Evolutionary conservation across 2,797 vertebrate genomes (phyloP).

Genomic region (Ceryle rudis): DNA sequence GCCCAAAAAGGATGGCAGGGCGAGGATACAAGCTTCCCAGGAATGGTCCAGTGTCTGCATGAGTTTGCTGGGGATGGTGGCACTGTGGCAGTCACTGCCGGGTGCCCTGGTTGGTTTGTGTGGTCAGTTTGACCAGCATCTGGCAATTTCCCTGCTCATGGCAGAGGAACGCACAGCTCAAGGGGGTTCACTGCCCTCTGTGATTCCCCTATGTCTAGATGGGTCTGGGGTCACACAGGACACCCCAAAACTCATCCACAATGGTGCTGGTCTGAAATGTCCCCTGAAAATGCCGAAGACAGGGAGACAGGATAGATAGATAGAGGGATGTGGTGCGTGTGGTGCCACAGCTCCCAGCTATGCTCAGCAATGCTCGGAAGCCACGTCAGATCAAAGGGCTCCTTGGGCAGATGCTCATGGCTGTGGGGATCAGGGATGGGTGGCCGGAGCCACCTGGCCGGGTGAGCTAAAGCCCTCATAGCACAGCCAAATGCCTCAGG

Average conservation of each 20-base stretch:
- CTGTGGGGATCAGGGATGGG: neutral
- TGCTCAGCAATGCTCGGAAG: neutral
- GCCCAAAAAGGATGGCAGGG: neutral
- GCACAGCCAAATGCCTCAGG: neutral
- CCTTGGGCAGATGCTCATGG: accelerated
- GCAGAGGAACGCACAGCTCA: accelerated
- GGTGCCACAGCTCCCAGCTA: too few species aligned
- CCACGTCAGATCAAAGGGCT: neutral
- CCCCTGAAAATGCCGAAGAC: neutral
- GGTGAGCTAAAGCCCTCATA: neutral
- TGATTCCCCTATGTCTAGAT: neutral
- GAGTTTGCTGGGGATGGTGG: accelerated
- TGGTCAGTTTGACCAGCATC: neutral
- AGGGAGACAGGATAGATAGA: neutral
- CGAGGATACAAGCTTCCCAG: neutral
- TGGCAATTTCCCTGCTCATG: neutral
- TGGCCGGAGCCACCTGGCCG: neutral
- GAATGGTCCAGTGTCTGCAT: accelerated
- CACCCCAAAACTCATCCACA: accelerated
- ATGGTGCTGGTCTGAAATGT: accelerated
- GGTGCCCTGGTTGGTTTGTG: accelerated
- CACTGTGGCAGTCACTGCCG: accelerated
- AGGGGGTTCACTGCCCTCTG: neutral
- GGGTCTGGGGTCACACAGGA: neutral
- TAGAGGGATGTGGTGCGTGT: accelerated